Evolutionary conservation across 2,888 invertebrate genomes (phyloP).

Genomic region (Saturnia japonica): DNA sequence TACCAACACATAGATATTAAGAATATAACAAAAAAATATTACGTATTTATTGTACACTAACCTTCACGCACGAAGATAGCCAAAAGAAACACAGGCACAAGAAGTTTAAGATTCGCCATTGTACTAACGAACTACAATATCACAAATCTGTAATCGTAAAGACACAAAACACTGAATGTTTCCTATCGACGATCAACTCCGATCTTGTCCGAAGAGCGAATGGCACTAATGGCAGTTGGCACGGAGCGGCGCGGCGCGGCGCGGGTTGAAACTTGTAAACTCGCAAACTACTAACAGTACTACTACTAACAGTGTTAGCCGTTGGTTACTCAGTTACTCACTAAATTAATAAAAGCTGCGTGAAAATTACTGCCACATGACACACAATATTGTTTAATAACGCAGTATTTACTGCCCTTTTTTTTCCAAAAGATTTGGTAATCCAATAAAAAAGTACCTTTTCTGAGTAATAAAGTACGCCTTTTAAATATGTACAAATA

Average conservation of each 20-base stretch:
- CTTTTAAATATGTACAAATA: too few relatives aligned
- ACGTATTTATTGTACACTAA: slow-evolving; percentile 42
- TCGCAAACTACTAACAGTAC: not conserved
- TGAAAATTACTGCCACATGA: not conserved
- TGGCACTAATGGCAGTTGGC: slow-evolving; percentile 61
- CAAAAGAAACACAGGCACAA: slow-evolving; percentile 68
- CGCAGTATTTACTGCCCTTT: too few relatives aligned
- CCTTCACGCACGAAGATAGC: slow-evolving; percentile 67
- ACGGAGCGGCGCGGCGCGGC: slow-evolving; percentile 1
- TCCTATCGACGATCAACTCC: slow-evolving; percentile 43
- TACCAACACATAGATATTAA: not conserved
- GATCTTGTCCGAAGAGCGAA: slow-evolving; percentile 54
- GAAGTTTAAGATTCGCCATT: slow-evolving; percentile 65
- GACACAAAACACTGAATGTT: slow-evolving; percentile 1
- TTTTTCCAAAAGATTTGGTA: too few relatives aligned
- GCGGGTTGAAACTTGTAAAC: not conserved
- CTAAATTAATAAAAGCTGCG: not conserved
- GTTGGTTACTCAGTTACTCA: not conserved
- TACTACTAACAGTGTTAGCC: not conserved
- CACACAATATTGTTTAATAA: too few relatives aligned
- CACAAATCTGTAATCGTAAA: slow-evolving; percentile 10
- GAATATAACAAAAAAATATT: slow-evolving; percentile 19
- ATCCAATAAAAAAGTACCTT: too few relatives aligned
- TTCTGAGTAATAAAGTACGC: too few relatives aligned
- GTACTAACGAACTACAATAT: slow-evolving; percentile 25